Evolutionary conservation across 64 coral and sea anemone genomes (phyloP).

Genomic region (Montipora cactus): DNA sequence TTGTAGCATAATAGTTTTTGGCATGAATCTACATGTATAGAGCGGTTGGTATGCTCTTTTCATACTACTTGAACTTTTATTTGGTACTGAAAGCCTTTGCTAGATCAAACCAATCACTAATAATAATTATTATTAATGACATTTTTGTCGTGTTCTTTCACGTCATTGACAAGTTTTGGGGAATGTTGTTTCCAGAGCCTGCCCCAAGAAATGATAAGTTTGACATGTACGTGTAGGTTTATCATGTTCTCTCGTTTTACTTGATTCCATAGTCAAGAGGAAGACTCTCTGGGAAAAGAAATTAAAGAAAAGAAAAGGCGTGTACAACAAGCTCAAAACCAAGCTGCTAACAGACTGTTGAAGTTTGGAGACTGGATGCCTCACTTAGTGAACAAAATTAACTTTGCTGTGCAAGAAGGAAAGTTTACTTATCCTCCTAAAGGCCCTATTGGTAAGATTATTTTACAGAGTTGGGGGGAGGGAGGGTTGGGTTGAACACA

Average conservation of each 20-base stretch:
- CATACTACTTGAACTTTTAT: too few relatives aligned
- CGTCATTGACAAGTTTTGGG: too few relatives aligned
- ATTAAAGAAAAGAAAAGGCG: constrained; percentile 1
- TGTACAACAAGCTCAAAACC: not conserved
- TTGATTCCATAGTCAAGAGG: not conserved
- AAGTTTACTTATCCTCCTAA: constrained; percentile 43
- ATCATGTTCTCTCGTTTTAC: not conserved
- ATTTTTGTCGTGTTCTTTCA: too few relatives aligned
- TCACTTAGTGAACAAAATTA: not conserved
- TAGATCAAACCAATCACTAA: too few relatives aligned
- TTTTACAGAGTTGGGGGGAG: not conserved
- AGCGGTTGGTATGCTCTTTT: too few relatives aligned
- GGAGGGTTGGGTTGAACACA: not conserved
- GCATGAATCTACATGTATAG: too few relatives aligned
- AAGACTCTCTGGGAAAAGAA: not conserved
- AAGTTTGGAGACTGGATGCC: constrained; percentile 47
- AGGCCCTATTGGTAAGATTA: constrained; percentile 57
- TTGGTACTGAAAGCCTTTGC: too few relatives aligned
- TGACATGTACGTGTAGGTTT: not conserved
- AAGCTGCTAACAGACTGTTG: not conserved
- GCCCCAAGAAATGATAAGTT: not conserved
- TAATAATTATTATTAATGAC: too few relatives aligned
- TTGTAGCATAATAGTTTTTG: too few relatives aligned
- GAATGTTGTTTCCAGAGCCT: too few relatives aligned
- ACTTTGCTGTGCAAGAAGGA: constrained; percentile 2